These are phyloP conservation scores for Pemphredon lugubris DNA, from an alignment of 2,888 invertebrate genomes.

Conservation along the genomic window DNA sequence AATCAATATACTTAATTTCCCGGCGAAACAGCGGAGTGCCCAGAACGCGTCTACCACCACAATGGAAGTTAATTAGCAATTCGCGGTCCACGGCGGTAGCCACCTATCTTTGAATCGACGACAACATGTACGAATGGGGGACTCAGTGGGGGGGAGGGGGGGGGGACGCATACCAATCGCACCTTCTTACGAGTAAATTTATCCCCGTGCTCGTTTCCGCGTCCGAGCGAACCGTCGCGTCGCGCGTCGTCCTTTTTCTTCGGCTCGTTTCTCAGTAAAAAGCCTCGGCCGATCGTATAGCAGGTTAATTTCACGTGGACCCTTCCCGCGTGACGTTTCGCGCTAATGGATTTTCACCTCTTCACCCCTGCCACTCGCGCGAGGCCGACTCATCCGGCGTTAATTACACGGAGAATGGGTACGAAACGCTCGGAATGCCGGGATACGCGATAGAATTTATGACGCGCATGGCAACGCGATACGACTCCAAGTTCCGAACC, in stretches of 20 bases:
- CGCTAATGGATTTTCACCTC: constrained; percentile 69
- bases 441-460: constrained; percentile 65
- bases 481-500: constrained; percentile 19
- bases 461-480: constrained; percentile 53
- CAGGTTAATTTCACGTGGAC: constrained; percentile 65
- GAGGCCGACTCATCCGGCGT: constrained; percentile 62
- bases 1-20: no score
- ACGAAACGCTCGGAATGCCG: constrained; percentile 66
- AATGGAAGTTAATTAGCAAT: constrained; percentile 45
- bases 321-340: constrained; percentile 63
- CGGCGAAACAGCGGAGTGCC: constrained; percentile 16
- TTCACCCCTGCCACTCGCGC: constrained; percentile 62
- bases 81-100: background rate
- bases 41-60: constrained; percentile 28
- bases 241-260: constrained; percentile 5
- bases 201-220: constrained; percentile 47
- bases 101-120: constrained; percentile 5
- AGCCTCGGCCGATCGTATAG: constrained; percentile 53
- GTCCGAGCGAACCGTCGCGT: background rate
- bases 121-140: background rate
- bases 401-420: constrained; percentile 67
- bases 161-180: constrained; percentile 43
- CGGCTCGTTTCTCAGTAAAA: constrained; percentile 23
- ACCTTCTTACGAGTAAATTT: constrained; percentile 47
- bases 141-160: no score